These are phyloP conservation scores for Phrynosoma platyrhinos DNA, from an alignment of 2,113 vertebrate genomes.

Conservation along the genomic window DNA sequence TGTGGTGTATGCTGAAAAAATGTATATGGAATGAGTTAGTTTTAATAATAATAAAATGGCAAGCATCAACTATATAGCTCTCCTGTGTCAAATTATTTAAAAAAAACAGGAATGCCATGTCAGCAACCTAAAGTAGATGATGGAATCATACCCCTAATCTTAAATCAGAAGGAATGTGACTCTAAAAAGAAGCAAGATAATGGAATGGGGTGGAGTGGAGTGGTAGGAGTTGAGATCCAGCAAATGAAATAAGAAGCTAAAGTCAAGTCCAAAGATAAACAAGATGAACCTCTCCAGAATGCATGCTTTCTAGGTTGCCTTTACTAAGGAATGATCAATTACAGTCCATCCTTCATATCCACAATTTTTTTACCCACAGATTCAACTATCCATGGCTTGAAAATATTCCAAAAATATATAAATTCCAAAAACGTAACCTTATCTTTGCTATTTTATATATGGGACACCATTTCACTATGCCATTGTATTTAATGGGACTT, in stretches of 20 bases:
- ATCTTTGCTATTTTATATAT: too few species aligned
- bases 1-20: slow-evolving; percentile 17
- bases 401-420: too few species aligned
- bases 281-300: background rate
- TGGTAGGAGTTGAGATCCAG: background rate
- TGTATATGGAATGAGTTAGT: background rate
- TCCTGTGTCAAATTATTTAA: background rate
- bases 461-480: too few species aligned
- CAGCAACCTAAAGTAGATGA: background rate
- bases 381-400: too few species aligned
- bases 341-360: too few species aligned
- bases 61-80: slow-evolving; percentile 21
- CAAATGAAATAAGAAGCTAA: background rate
- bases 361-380: too few species aligned
- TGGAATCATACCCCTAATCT: slow-evolving; percentile 6
- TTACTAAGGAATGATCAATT: background rate
- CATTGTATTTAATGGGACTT: too few species aligned
- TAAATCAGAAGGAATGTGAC: accelerated
- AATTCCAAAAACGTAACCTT: too few species aligned
- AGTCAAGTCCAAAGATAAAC: background rate
- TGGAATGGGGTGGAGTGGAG: too few species aligned
- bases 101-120: background rate
- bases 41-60: slow-evolving; percentile 44
- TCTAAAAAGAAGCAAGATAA: background rate
- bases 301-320: background rate